Evolutionary conservation across 2,888 invertebrate genomes (phyloP), one percentile per base, ranked within the genome.

Genomic region (Laothoe populi): DNA sequence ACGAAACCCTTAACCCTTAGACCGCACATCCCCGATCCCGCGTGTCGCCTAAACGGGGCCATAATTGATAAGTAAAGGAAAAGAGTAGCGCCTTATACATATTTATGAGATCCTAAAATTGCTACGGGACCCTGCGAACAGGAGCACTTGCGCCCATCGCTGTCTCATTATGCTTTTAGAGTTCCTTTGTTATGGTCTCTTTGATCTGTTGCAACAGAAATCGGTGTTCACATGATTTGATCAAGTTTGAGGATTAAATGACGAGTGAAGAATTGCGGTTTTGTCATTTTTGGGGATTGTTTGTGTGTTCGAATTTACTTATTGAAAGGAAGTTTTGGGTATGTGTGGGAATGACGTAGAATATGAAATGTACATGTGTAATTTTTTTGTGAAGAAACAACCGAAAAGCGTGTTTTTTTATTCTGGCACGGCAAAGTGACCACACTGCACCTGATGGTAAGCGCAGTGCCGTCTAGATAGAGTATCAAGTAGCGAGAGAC

Each of bases 1-100:
- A 60, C 64, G 69, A 71, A 75, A 78, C 68, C 68, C 60, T 87
- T 87, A 90, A 90, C 90, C 90, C 90, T 90, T 88, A 70, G 87
- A 73, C 60, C 71, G 82, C 77, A 82, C 79, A 82, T 85, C 82
- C 83, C 79, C 79, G 77, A 80, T 80, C 83, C 82, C 82, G 77
- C 79, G 82, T 83, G 88, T 87, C 86, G 83, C 79, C 84, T 87
- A 89, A 91, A 92, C 88, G 88, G 83, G 86, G 89, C 87, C 86
- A 86, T 93, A 93, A 93, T 93, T 93, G 93, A 90, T 92, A 93
- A 93, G 92, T 90, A 90, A 90, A 92, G 92, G 89, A 92, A 92
- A 92, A 92, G 87, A 87, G 79, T 75, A 82, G 87, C 84, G 83
- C 86, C 87, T 86, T 82, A 91, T 92, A 91, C 90, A 92, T 92